Base-by-base conservation (phyloP, 2,888 invertebrate genomes). In the Philhelius pedissequus region DNA sequence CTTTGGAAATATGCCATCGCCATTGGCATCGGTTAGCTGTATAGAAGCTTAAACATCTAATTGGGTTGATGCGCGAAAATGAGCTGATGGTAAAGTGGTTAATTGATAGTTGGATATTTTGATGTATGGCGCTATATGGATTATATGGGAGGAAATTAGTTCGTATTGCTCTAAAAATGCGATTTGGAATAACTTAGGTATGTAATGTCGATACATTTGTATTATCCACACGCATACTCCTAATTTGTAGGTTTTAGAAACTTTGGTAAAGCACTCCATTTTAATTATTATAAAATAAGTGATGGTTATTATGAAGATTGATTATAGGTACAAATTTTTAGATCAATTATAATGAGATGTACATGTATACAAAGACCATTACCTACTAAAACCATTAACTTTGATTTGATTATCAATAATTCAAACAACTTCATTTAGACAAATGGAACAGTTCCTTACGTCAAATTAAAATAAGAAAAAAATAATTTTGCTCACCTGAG, bases 401-500 rank as follows among this genome's bases (percentile, higher is more conserved):
- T 35, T 35, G 35, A 35, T 35, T 35, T 35, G 11, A n/a, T n/a
- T n/a, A n/a, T n/a, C n/a, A n/a, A n/a, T n/a, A n/a, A n/a, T n/a
- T n/a, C n/a, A n/a, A n/a, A n/a, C n/a, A n/a, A n/a, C n/a, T n/a
- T n/a, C n/a, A n/a, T n/a, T n/a, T n/a, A n/a, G n/a, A n/a, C n/a
- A n/a, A n/a, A n/a, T n/a, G n/a, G n/a, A n/a, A n/a, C n/a, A n/a
- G n/a, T n/a, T n/a, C n/a, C n/a, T n/a, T n/a, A n/a, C n/a, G n/a
- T n/a, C n/a, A n/a, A n/a, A n/a, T n/a, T n/a, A n/a, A n/a, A n/a
- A n/a, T n/a, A n/a, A 1, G 15, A 38, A n/a, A 38, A 38, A 38
- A 2, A 15, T 7, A 5, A 13, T 11, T 22, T 6, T 20, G n/a
- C 8, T 92, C 90, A 98, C 98, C 96, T 98, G 98, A 43, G 98